These are phyloP conservation scores for Caerostris darwini DNA, from an alignment of 1,140 invertebrate genomes.

Conservation along the genomic window DNA sequence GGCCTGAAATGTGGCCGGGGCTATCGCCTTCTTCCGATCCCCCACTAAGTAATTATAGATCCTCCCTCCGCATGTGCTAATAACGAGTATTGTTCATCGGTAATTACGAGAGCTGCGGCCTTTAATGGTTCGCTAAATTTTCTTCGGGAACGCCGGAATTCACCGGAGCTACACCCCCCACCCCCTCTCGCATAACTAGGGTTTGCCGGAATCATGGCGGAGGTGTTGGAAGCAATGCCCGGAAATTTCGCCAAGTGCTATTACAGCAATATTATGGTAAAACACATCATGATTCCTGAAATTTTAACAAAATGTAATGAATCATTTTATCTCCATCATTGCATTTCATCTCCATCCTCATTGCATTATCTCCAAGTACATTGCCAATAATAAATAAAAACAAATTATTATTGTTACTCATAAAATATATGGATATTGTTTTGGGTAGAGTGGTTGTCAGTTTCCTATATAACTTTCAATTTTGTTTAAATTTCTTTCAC, in stretches of 20 bases:
- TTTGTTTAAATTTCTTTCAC: too few relatives aligned
- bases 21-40: slow-evolving; percentile 64
- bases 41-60: slow-evolving; percentile 69
- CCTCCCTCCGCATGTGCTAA: slow-evolving; percentile 68
- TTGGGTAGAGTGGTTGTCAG: too few relatives aligned
- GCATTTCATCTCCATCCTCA: too few relatives aligned
- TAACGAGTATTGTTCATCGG: slow-evolving; percentile 76
- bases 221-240: slow-evolving; percentile 1
- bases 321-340: too few relatives aligned
- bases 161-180: slow-evolving; percentile 1
- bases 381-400: too few relatives aligned
- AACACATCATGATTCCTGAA: too few relatives aligned
- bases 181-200: not conserved
- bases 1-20: not conserved
- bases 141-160: slow-evolving; percentile 52
- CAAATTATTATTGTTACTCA: too few relatives aligned
- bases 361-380: too few relatives aligned
- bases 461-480: too few relatives aligned
- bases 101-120: slow-evolving; percentile 45
- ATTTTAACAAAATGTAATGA: too few relatives aligned
- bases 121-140: slow-evolving; percentile 66
- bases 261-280: too few relatives aligned
- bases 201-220: slow-evolving; percentile 44
- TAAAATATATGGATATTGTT: too few relatives aligned
- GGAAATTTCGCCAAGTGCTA: not conserved